Conservation (phyloP, 2,113 vertebrate genomes). For the Stomatorhinus ivindoensis region DNA sequence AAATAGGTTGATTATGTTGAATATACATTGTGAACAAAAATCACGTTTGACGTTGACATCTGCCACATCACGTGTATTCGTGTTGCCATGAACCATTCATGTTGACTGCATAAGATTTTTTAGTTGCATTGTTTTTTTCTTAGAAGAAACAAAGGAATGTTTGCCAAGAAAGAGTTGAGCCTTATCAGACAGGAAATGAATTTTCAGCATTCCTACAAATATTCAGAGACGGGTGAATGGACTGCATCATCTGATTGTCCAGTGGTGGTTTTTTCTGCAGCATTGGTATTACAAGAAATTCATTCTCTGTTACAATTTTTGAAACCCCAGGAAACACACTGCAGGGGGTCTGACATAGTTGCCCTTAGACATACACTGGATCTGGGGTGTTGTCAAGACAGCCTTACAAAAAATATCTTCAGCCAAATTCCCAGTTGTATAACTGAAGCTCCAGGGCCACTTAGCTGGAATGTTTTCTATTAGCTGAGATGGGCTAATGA, state of each 20-base stretch:
- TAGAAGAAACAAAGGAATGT: neutral
- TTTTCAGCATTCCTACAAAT: neutral
- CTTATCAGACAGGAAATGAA: neutral
- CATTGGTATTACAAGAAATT: neutral
- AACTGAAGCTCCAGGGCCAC: neutral
- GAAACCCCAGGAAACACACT: neutral
- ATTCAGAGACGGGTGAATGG: neutral
- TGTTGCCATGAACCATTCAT: neutral
- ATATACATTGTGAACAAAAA: neutral
- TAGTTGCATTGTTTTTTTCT: neutral
- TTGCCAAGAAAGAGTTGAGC: neutral
- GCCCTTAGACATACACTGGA: neutral
- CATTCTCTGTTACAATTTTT: slow-evolving; percentile 6
- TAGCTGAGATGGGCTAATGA: neutral
- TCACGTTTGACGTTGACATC: neutral
- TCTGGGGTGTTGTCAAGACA: neutral
- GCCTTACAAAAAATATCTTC: neutral
- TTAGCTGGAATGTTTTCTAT: neutral
- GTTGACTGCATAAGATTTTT: neutral
- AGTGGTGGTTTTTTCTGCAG: neutral
- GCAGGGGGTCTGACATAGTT: neutral
- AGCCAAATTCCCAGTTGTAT: neutral
- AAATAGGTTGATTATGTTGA: neutral
- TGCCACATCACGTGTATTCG: neutral
- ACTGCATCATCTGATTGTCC: neutral